phyloP scores from a whole-genome alignment of 2,888 invertebrate species.

The Eilema griseolum region DNA sequence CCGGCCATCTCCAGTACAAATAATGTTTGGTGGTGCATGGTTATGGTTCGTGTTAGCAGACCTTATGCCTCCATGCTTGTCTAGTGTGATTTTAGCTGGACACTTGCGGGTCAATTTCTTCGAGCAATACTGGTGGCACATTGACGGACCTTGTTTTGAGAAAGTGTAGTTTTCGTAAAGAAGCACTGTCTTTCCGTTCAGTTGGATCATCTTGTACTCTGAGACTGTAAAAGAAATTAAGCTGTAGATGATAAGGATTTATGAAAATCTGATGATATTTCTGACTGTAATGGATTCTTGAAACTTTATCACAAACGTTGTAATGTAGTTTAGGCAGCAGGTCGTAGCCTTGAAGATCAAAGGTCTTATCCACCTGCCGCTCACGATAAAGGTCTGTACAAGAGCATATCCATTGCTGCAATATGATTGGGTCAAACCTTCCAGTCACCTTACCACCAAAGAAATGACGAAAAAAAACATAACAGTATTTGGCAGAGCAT shows the following conservation, averaged over 20 bases:
- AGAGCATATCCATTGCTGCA: neutral
- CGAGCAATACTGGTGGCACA: slow-evolving; percentile 43
- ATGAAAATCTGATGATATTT: no score
- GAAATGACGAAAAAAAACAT: neutral
- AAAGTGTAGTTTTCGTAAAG: slow-evolving; percentile 44
- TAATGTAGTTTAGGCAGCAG: neutral
- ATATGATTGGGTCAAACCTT: neutral
- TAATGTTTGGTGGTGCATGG: slow-evolving; percentile 50
- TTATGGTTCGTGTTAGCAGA: slow-evolving; percentile 44
- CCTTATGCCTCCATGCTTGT: slow-evolving; percentile 41
- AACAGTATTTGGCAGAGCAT: neutral
- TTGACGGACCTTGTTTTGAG: slow-evolving; percentile 36
- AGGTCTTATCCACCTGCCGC: neutral
- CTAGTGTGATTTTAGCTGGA: slow-evolving; percentile 48
- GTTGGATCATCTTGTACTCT: slow-evolving; percentile 18
- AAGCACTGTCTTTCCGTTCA: slow-evolving; percentile 31
- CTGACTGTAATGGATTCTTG: neutral
- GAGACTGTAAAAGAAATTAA: slow-evolving; percentile 25
- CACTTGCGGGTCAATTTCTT: slow-evolving; percentile 38
- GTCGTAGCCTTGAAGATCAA: no score
- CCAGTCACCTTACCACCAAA: neutral
- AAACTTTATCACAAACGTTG: neutral
- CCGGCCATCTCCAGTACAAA: slow-evolving; percentile 12
- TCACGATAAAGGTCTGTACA: neutral
- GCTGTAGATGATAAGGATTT: neutral